phyloP scores from a whole-genome alignment of 2,113 vertebrate genomes.

The Psilopogon haemacephalus region DNA sequence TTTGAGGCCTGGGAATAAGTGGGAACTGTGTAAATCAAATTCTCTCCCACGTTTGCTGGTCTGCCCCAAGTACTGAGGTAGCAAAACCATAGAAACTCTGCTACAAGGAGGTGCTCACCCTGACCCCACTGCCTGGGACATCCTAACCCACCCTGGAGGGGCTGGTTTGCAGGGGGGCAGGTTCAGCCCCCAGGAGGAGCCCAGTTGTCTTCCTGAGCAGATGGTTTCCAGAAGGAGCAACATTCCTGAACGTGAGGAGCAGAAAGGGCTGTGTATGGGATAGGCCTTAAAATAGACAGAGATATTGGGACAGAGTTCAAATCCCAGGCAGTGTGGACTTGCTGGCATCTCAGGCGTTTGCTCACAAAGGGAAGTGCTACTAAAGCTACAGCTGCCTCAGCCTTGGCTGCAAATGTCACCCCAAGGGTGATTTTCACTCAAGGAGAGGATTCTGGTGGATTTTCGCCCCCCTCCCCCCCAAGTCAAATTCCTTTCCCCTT shows the following conservation, averaged over 20 bases:
- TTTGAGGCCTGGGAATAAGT: not conserved
- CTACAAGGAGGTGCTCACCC: not conserved
- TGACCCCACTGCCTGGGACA: not conserved
- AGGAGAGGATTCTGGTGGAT: not conserved
- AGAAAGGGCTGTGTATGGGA: not conserved
- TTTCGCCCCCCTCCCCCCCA: no score
- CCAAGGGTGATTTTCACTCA: not conserved
- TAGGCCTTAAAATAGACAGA: slow-evolving; percentile 42
- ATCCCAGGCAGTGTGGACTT: not conserved
- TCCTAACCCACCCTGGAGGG: not conserved
- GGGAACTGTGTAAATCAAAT: not conserved
- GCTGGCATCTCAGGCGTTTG: not conserved
- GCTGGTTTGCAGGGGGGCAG: not conserved
- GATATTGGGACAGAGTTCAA: not conserved
- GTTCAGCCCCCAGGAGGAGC: not conserved
- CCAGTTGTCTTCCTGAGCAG: slow-evolving; percentile 13
- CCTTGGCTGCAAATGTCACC: not conserved
- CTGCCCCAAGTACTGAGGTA: not conserved
- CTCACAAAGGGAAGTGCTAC: not conserved
- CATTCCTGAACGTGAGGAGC: not conserved
- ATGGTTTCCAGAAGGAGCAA: slow-evolving; percentile 22
- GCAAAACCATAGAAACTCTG: not conserved
- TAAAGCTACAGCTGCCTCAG: not conserved
- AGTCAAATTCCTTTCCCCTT: not conserved
- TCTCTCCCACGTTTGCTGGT: not conserved